phyloP scores from a whole-genome alignment of 2,797 vertebrate species.

The Hemibagrus guttatus region DNA sequence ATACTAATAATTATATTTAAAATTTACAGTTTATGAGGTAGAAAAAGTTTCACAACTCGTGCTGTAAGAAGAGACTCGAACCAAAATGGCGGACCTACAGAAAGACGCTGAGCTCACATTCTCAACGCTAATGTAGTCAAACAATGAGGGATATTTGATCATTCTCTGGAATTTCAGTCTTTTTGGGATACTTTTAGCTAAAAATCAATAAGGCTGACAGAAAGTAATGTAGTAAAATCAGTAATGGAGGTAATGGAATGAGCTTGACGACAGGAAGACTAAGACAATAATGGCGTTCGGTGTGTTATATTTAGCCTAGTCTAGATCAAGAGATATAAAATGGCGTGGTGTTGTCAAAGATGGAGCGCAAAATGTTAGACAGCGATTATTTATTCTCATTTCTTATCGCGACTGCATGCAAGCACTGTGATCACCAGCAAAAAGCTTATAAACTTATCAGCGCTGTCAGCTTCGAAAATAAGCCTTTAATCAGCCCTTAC shows the following conservation, averaged over 20 bases:
- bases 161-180: too few relatives aligned
- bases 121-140: too few relatives aligned
- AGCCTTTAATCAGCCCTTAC: conserved; percentile 33
- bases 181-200: too few relatives aligned
- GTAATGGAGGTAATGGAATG: neutral
- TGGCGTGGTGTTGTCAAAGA: neutral
- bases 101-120: neutral
- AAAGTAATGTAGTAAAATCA: neutral
- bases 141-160: too few relatives aligned
- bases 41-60: neutral
- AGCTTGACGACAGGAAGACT: neutral
- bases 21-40: neutral
- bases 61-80: neutral
- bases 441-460: neutral
- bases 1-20: neutral
- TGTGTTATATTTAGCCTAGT: neutral
- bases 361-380: too few relatives aligned
- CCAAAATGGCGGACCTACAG: neutral
- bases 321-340: neutral
- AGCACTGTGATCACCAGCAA: neutral
- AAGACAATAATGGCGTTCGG: neutral
- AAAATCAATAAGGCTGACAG: too few relatives aligned
- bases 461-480: neutral
- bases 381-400: too few relatives aligned
- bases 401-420: neutral